phyloP scores from a whole-genome alignment of 92 coral and sea anemone species.

The Isaurus tuberculatus region DNA sequence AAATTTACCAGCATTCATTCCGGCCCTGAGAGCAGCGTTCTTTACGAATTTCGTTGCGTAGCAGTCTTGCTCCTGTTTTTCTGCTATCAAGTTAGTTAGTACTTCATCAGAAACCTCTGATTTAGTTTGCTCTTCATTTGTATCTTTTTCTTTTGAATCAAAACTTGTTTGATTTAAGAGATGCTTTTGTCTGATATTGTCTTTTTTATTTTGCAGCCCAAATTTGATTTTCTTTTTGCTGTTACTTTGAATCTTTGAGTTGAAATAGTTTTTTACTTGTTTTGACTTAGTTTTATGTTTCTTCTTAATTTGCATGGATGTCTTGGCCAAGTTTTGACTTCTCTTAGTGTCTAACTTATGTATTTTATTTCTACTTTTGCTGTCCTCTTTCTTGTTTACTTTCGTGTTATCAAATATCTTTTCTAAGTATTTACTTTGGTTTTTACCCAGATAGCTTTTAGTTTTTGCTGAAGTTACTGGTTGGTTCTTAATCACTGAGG shows the following conservation, averaged over 20 bases:
- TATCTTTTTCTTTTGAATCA: background rate
- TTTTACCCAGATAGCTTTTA: background rate
- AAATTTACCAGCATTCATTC: constrained; percentile 64
- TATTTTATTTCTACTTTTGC: background rate
- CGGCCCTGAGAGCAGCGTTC: constrained; percentile 46
- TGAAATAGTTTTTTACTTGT: background rate
- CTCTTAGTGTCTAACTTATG: background rate
- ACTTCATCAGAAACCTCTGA: background rate
- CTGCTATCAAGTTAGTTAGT: background rate
- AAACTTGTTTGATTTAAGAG: background rate
- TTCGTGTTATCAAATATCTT: background rate
- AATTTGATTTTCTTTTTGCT: background rate
- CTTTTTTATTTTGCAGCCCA: background rate
- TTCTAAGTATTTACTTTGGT: background rate
- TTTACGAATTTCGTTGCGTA: constrained; percentile 35
- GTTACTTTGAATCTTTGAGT: background rate
- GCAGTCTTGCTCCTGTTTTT: constrained; percentile 20
- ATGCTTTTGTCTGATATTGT: background rate
- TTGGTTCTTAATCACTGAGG: background rate
- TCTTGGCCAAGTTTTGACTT: background rate
- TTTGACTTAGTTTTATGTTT: background rate
- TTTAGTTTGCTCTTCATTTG: background rate
- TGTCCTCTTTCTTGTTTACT: background rate
- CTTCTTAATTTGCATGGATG: background rate
- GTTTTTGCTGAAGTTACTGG: background rate